Conservation (phyloP, 2,888 invertebrate species). For the Coremacera marginata region DNA sequence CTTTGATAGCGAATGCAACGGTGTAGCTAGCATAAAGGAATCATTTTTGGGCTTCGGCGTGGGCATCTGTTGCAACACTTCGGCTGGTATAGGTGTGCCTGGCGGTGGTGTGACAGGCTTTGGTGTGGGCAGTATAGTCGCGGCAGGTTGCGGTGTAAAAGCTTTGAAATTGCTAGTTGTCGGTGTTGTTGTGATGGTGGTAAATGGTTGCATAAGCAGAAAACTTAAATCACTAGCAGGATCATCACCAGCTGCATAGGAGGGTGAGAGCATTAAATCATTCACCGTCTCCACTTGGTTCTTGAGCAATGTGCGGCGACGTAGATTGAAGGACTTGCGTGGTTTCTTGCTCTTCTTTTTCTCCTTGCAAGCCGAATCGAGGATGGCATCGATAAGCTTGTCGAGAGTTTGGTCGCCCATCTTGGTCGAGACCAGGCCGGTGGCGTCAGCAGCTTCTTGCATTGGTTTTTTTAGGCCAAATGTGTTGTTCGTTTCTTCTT, state of each 20-base stretch:
- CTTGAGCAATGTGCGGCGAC: conserved; percentile 61
- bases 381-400: conserved; percentile 67
- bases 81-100: conserved; percentile 40
- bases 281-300: conserved; percentile 51
- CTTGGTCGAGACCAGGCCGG: conserved; percentile 58
- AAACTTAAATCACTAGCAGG: conserved; percentile 68
- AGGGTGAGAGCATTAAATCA: conserved; percentile 59
- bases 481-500: conserved; percentile 38
- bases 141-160: not conserved
- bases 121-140: conserved; percentile 48
- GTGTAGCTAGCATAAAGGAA: conserved; percentile 60
- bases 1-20: conserved; percentile 50
- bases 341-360: conserved; percentile 59
- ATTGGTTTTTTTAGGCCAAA: conserved; percentile 30
- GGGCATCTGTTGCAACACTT: conserved; percentile 50
- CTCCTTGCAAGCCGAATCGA: conserved; percentile 67
- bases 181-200: conserved; percentile 27
- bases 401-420: conserved; percentile 68
- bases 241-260: conserved; percentile 67
- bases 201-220: conserved; percentile 44
- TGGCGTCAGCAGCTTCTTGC: conserved; percentile 50
- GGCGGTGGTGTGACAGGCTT: conserved; percentile 51
- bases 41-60: conserved; percentile 52
- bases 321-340: conserved; percentile 61
- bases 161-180: not conserved